Evolutionary conservation across 2,888 invertebrate species (phyloP).

Genomic region (Conus canariensis): DNA sequence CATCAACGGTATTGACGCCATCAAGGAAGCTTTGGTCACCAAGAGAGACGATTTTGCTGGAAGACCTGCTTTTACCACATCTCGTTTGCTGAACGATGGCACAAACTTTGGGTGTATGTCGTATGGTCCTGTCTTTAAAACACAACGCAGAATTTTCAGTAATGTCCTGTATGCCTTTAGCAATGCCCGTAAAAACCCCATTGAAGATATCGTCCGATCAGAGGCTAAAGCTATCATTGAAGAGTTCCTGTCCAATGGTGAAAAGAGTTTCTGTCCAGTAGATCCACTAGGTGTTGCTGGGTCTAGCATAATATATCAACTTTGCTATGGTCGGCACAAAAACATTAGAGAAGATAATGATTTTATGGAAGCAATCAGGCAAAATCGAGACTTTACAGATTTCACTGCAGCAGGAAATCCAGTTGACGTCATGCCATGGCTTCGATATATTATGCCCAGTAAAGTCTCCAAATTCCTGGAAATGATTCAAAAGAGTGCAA

Average conservation of each 20-base stretch:
- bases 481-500: not conserved
- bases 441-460: conserved; percentile 50
- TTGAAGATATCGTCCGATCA: conserved; percentile 43
- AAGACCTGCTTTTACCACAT: conserved; percentile 52
- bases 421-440: conserved; percentile 59
- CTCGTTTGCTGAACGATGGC: conserved; percentile 35
- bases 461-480: conserved; percentile 36
- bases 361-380: conserved; percentile 36
- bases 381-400: conserved; percentile 35
- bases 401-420: conserved; percentile 56
- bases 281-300: conserved; percentile 35
- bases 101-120: not conserved
- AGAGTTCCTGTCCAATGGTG: conserved; percentile 25
- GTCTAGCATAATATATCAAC: conserved; percentile 52
- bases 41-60: conserved; percentile 51
- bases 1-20: conserved; percentile 51
- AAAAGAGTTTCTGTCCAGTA: conserved; percentile 29
- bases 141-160: conserved; percentile 53
- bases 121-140: conserved; percentile 50
- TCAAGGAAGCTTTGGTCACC: conserved; percentile 46
- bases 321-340: conserved; percentile 49
- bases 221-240: conserved; percentile 43
- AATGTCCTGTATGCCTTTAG: conserved; percentile 51
- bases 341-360: conserved; percentile 48
- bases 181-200: conserved; percentile 42